These are phyloP conservation scores for Orthochromis indermauri DNA, from an alignment of 2,113 vertebrate genomes.

Conservation along the genomic window DNA sequence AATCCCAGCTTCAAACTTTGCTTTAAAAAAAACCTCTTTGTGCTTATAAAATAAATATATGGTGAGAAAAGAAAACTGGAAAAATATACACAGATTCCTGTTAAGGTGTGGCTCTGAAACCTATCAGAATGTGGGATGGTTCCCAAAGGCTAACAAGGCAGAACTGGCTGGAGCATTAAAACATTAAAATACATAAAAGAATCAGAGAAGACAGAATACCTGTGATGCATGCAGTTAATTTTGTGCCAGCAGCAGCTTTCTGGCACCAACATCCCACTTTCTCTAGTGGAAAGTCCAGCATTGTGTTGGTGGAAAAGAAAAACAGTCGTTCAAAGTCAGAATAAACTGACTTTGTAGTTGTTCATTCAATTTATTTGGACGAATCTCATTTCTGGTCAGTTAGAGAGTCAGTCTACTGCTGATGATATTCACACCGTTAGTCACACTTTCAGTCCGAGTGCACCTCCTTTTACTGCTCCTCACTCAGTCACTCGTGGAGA, in stretches of 20 bases:
- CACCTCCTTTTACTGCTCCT: not conserved
- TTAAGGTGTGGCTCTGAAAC: not conserved
- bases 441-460: rapidly evolving
- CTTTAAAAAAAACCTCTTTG: not conserved
- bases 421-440: not conserved
- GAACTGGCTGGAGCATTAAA: not conserved
- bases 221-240: not conserved
- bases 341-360: not conserved
- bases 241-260: not conserved
- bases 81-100: not conserved
- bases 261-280: not conserved
- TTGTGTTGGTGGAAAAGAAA: not conserved
- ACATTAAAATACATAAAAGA: not conserved
- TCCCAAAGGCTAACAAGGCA: not conserved
- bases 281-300: not conserved
- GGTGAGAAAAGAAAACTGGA: not conserved
- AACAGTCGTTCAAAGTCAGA: not conserved
- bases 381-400: not conserved
- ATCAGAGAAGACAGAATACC: not conserved
- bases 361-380: rapidly evolving
- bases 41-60: not conserved
- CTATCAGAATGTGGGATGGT: not conserved
- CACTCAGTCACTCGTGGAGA: not conserved
- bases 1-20: not conserved
- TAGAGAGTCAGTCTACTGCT: not conserved